Conservation (phyloP, 2,797 vertebrate genomes). For the Trachurus trachurus region DNA sequence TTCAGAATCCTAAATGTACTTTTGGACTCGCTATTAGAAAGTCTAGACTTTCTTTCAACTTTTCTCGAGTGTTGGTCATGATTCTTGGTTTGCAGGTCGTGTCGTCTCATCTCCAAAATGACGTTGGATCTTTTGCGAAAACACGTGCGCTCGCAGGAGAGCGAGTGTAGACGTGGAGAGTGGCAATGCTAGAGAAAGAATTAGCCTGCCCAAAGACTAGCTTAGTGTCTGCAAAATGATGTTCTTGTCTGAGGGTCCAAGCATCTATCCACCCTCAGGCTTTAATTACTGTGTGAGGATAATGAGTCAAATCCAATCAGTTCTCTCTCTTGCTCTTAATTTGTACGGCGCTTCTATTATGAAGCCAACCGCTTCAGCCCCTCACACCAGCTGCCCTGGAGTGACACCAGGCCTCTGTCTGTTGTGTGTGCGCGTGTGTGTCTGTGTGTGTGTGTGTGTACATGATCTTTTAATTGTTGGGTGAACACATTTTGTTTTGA, state of each 20-base stretch:
- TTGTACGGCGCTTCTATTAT: conserved; percentile 83
- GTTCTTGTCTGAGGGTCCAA: conserved; percentile 74
- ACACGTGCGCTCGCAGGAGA: conserved; percentile 25
- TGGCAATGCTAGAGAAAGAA: conserved; percentile 9
- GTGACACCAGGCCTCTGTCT: conserved; percentile 68
- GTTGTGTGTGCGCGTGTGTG: conserved; percentile 21
- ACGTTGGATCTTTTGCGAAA: background rate
- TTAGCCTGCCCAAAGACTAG: conserved; percentile 36
- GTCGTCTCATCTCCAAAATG: background rate
- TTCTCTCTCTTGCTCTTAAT: conserved; percentile 84
- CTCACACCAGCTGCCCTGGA: conserved; percentile 78
- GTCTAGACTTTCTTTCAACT: conserved; percentile 8
- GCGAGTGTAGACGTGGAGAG: conserved; percentile 8
- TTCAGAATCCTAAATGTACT: conserved; percentile 21
- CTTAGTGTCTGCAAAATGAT: conserved; percentile 53
- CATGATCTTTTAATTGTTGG: too few species aligned
- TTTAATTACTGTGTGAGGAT: conserved; percentile 87
- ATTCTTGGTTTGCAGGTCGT: conserved; percentile 13
- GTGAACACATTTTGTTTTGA: too few species aligned
- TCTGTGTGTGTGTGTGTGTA: background rate
- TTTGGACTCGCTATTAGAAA: conserved; percentile 3
- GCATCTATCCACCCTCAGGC: conserved; percentile 81
- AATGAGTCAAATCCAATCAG: conserved; percentile 89
- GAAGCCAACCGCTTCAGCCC: conserved; percentile 74
- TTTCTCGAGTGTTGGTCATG: background rate